Evolutionary conservation across 1,140 invertebrate genomes (phyloP), one percentile per base, ranked within the genome.

Genomic region (Trichomalopsis sarcophagae): DNA sequence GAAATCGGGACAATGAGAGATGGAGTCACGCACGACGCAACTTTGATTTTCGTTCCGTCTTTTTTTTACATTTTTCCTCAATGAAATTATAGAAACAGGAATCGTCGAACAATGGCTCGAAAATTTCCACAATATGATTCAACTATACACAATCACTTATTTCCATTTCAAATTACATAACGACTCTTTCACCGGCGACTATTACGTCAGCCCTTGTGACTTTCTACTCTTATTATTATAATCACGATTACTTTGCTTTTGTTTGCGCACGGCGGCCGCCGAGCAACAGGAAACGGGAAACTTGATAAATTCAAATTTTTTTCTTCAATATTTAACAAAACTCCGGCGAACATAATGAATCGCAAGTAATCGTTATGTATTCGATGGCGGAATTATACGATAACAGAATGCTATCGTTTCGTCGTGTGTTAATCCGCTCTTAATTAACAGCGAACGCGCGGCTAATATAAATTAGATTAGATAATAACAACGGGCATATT

Each of bases 81-180:
- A 83, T 68, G n/a, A 77, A 68, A 68, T 68, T 77, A 83, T 77
- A 77, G 10, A 76, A 77, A 47, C 62, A 36, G 40, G 21, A 73
- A 79, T 71, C 27, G 69, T 44, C 66, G n/a, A 84, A 84, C 83
- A 84, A 84, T 84, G 74, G 62, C 44, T 66, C 66, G 2, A 74
- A 74, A 75, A 81, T 84, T 74, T 75, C 68, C 50, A 44, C 69
- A 36, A 84, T 84, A 81, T 73, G 68, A 84, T 79, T 75, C 77
- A 85, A 36, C 84, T 50, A 77, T 33, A 55, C 33, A 77, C 84
- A 85, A 85, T 81, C 44, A 17, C 77, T 85, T 21, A 81, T 85
- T 85, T 81, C 84, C 84, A 77, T 81, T 81, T 85, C 68, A 78
- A 78, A 85, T 85, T 81, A 76, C 55, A 85, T 81, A 85, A 81